Evolutionary conservation across 1,140 invertebrate species (phyloP).

Genomic region (Pseudoatta argentina): DNA sequence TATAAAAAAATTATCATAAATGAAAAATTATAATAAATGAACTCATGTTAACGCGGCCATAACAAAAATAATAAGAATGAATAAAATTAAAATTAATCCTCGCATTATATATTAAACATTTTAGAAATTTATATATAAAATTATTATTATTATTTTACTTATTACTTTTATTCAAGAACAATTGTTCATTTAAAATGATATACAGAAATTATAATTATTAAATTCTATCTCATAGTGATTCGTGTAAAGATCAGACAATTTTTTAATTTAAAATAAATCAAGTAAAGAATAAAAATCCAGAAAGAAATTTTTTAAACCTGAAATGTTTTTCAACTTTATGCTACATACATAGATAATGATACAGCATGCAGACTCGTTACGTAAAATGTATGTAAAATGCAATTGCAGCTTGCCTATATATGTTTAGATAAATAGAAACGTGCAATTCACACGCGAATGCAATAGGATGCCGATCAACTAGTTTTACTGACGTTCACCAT

Average conservation of each 20-base stretch:
- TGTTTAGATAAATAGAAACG: constrained; percentile 62
- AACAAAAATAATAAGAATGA: not conserved
- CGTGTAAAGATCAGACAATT: too few relatives aligned
- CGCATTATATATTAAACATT: not conserved
- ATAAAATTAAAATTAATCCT: not conserved
- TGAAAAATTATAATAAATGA: too few relatives aligned
- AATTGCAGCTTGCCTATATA: not conserved
- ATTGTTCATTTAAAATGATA: not conserved
- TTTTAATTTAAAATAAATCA: not conserved
- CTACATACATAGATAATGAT: not conserved
- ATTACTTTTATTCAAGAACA: not conserved
- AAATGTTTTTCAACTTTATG: not conserved
- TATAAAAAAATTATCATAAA: too few relatives aligned
- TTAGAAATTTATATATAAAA: not conserved
- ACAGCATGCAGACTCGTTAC: not conserved
- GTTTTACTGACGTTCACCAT: constrained; percentile 70
- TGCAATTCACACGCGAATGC: constrained; percentile 33
- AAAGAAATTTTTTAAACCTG: not conserved
- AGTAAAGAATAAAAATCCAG: not conserved
- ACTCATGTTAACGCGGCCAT: not conserved
- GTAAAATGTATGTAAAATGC: constrained; percentile 23
- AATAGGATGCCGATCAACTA: constrained; percentile 63
- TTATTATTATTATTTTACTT: not conserved
- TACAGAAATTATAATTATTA: not conserved
- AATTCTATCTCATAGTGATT: not conserved